Evolutionary conservation across 2,113 vertebrate species (phyloP).

Genomic region (Arvicanthis niloticus): DNA sequence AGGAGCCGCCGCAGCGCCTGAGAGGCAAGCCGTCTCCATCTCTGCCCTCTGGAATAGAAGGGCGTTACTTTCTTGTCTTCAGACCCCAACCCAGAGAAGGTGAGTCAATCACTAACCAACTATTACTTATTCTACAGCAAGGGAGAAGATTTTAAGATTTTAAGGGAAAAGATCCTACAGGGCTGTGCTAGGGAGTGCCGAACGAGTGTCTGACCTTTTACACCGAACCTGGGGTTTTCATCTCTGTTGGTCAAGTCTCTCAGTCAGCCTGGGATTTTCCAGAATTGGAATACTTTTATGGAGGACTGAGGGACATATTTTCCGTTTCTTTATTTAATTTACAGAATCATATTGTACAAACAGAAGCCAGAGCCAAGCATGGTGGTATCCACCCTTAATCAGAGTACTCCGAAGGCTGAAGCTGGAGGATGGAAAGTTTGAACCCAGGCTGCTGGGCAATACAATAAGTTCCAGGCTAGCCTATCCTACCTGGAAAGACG

Average conservation of each 20-base stretch:
- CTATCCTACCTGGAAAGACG: neutral
- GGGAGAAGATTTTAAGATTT: constrained; percentile 29
- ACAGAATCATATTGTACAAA: neutral
- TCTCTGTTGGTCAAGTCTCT: constrained; percentile 1
- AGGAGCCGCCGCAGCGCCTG: neutral
- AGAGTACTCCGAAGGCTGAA: neutral
- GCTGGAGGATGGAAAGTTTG: neutral
- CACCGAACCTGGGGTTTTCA: neutral
- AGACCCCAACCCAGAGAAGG: constrained; percentile 55
- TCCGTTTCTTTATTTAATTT: neutral
- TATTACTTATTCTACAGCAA: constrained; percentile 77
- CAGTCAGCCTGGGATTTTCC: neutral
- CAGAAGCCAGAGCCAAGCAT: neutral
- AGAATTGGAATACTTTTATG: neutral
- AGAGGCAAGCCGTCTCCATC: constrained; percentile 39
- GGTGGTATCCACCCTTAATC: neutral
- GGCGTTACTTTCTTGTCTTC: constrained; percentile 43
- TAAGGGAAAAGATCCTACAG: neutral
- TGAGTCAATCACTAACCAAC: constrained; percentile 83
- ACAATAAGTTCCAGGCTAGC: neutral
- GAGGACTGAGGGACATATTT: neutral
- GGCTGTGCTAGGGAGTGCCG: neutral
- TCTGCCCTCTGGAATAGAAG: constrained; percentile 58
- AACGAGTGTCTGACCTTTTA: neutral
- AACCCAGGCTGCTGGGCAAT: neutral